Percentiles rank a stretch among this genome's conserved stretches.
phyloP scores from a whole-genome alignment of 1,140 invertebrate species.

The Neoseiulus cucumeris region DNA sequence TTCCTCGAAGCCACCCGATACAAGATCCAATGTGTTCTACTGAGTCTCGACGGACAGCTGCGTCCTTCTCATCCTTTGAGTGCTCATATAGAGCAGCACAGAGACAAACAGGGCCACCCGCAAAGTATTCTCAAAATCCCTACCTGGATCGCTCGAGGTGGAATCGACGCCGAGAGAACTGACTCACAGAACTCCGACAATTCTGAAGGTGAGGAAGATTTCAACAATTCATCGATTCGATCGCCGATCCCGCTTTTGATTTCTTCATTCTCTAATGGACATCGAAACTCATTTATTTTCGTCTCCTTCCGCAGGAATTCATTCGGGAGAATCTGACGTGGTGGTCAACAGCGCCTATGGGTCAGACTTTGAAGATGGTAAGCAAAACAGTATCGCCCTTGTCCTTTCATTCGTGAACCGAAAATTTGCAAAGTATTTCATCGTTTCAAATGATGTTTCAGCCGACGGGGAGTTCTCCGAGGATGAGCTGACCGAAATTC shows the following conservation, averaged over 20 bases:
- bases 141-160: background rate
- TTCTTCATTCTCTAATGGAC: too few relatives aligned
- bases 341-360: background rate
- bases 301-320: background rate
- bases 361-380: conserved; percentile 8
- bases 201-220: conserved; percentile 54
- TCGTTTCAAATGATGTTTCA: too few relatives aligned
- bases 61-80: conserved; percentile 48
- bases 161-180: conserved; percentile 32
- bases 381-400: background rate
- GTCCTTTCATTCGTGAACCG: too few relatives aligned
- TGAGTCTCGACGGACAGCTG: conserved; percentile 53
- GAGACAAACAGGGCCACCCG: conserved; percentile 50
- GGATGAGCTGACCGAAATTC: background rate
- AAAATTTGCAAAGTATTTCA: too few relatives aligned
- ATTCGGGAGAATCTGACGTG: conserved; percentile 11
- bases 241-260: too few relatives aligned
- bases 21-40: conserved; percentile 58
- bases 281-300: background rate
- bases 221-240: too few relatives aligned
- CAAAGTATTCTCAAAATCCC: background rate
- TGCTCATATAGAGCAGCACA: conserved; percentile 59
- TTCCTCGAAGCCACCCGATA: conserved; percentile 72
- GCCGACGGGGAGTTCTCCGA: background rate
- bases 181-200: conserved; percentile 63